Base-by-base conservation (phyloP, 2,113 vertebrate genomes). In the Balaeniceps rex region DNA sequence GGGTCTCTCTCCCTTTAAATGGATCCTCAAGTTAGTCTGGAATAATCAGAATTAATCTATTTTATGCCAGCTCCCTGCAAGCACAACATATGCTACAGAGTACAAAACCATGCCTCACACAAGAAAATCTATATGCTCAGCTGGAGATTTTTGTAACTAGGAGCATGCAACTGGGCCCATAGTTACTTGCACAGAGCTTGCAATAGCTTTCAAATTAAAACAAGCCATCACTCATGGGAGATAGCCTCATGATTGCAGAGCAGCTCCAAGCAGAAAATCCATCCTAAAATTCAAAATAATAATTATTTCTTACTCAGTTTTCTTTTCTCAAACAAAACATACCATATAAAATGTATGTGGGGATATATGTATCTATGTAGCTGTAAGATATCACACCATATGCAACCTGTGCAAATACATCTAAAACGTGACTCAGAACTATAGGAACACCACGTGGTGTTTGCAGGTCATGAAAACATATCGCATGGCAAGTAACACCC, bases 1-100 rank as follows among this genome's bases (percentile, higher is more conserved):
- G 19, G 6, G 40, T 64, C 16, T 55, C 65, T 84, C 24, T 64
- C 54, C 23, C 87, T 95, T 91, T 96, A 94, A 93, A 83, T 9
- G 8, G 16, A 51, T 55, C 26, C 54, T 76, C 70, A 84, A 61
- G 28, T 75, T 60, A 68, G 11, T 18, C 24, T 21, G 13, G 61
- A 89, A 68, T 79, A 79, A 84, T 86, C 58, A 87, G 58, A 87
- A 85, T 33, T 22, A 19, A 8, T 23, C 69, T 83, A 49, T 51
- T 91, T 72, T 40, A 28, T 34, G 92, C 84, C 87, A 90, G 61
- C 91, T 81, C 84, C 92, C 93, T 77, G 78, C 66, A 66, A 96
- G 78, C 74, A 85, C 52, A 90, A 61, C 89, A 88, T 83, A 95
- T 93, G 94, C 75, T 91, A 7, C 33, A 21, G 70, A 87, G 46